A percentile compares a stretch with the other conserved stretches of the same genome.
Conservation (phyloP, 2,113 vertebrate genomes). For the Laticauda laticaudata region DNA sequence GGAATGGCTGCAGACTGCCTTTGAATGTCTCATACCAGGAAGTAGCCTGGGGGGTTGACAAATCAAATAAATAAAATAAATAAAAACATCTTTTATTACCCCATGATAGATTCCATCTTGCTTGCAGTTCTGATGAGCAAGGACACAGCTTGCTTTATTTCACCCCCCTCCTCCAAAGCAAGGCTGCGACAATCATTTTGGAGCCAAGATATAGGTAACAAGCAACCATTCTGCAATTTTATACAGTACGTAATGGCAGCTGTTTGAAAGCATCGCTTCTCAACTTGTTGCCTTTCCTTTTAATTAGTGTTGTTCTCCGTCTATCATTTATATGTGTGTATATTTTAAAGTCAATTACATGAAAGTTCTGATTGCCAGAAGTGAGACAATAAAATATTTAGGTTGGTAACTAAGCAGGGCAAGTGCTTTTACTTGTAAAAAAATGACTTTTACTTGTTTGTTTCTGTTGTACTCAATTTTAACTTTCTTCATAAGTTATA, state of each 20-base stretch:
- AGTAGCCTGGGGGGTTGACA: background rate
- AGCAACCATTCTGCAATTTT: background rate
- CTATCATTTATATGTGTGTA: background rate
- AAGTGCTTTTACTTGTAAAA: conserved; percentile 41
- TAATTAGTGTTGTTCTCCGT: background rate
- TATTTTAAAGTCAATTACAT: background rate
- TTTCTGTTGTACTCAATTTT: conserved; percentile 55
- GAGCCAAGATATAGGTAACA: background rate
- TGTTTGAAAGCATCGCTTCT: background rate
- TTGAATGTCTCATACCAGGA: background rate
- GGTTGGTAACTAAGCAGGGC: conserved; percentile 39
- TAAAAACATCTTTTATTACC: background rate
- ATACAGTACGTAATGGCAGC: background rate
- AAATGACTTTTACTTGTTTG: conserved; percentile 46
- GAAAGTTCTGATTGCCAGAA: conserved; percentile 45
- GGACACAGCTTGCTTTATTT: background rate
- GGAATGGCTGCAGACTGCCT: background rate
- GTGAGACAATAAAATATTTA: conserved; percentile 57
- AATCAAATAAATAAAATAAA: too few species aligned
- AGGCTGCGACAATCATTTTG: background rate
- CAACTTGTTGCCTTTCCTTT: background rate
- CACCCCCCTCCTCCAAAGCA: background rate
- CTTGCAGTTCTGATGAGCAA: background rate
- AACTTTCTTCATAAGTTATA: conserved; percentile 70
- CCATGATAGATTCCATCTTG: background rate